A percentile compares a stretch with the other conserved stretches of the same genome.
Evolutionary conservation across 2,888 invertebrate species (phyloP).

Genomic region (Cheilosia scutellata): DNA sequence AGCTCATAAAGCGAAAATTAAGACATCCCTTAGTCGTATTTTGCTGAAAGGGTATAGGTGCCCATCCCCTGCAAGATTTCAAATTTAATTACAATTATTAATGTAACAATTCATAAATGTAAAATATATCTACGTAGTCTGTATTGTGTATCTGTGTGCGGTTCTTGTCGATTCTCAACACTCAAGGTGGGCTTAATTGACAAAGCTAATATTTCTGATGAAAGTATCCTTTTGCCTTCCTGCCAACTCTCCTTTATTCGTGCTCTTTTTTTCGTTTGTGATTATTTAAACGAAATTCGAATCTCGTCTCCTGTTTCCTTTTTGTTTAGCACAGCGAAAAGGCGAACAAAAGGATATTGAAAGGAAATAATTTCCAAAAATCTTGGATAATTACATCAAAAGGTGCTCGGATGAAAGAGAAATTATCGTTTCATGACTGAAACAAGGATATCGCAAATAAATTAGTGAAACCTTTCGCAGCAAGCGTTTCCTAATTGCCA

Average conservation of each 20-base stretch:
- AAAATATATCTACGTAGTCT: background rate
- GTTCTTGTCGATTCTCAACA: background rate
- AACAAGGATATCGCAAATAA: background rate
- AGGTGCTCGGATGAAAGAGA: background rate
- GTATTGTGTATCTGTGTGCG: background rate
- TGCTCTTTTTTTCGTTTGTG: background rate
- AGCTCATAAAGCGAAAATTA: no score
- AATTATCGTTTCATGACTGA: background rate
- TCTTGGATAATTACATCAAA: conserved; percentile 26
- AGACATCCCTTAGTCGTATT: no score
- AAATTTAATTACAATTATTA: background rate
- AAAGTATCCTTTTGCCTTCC: background rate
- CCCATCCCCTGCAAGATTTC: background rate
- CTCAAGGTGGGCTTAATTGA: conserved; percentile 41
- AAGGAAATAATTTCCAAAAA: background rate
- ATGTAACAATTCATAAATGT: background rate
- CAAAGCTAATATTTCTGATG: background rate
- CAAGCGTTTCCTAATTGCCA: background rate
- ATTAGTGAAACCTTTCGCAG: background rate
- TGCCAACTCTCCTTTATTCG: background rate
- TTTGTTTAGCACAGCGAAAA: background rate
- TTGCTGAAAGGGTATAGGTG: no score
- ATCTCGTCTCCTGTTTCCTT: conserved; percentile 23
- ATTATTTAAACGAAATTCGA: conserved; percentile 48
- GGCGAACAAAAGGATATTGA: background rate